Evolutionary conservation across 2,888 invertebrate species (phyloP).

Genomic region (Pseudanteris insignis): DNA sequence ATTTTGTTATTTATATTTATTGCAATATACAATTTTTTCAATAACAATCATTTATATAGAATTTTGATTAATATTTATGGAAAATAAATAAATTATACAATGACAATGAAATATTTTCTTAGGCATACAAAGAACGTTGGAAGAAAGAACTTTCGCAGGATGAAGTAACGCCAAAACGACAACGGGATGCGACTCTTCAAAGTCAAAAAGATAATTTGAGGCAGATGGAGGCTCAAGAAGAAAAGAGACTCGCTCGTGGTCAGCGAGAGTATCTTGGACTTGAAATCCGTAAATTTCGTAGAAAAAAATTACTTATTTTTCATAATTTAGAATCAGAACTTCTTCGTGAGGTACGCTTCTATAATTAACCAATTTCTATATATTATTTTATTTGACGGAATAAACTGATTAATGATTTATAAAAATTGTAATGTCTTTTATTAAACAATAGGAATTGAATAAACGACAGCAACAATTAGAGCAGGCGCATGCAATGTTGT

Average conservation of each 20-base stretch:
- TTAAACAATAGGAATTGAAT: conserved; percentile 93
- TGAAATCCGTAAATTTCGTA: conserved; percentile 90
- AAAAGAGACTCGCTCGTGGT: conserved; percentile 84
- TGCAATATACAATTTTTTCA: too few relatives aligned
- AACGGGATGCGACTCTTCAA: conserved; percentile 89
- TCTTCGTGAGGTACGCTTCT: conserved; percentile 78
- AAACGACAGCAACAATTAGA: conserved; percentile 95
- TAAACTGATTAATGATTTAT: neutral
- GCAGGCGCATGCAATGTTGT: conserved; percentile 91
- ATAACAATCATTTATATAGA: too few relatives aligned
- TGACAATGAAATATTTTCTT: neutral
- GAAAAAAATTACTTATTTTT: conserved; percentile 86
- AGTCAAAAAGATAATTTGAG: conserved; percentile 92
- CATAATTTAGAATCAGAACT: conserved; percentile 92
- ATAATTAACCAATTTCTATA: conserved; percentile 2
- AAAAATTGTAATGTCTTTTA: neutral
- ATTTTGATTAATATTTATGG: too few relatives aligned
- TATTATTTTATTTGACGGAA: neutral
- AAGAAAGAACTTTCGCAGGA: conserved; percentile 93
- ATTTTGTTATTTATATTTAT: too few relatives aligned
- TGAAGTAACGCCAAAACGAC: conserved; percentile 90
- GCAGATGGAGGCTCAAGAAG: conserved; percentile 90
- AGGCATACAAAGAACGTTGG: conserved; percentile 93
- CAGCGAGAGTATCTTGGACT: conserved; percentile 92
- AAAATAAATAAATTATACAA: neutral